Evolutionary conservation across 2,888 invertebrate genomes (phyloP).

Genomic region (Emmelina monodactyla): DNA sequence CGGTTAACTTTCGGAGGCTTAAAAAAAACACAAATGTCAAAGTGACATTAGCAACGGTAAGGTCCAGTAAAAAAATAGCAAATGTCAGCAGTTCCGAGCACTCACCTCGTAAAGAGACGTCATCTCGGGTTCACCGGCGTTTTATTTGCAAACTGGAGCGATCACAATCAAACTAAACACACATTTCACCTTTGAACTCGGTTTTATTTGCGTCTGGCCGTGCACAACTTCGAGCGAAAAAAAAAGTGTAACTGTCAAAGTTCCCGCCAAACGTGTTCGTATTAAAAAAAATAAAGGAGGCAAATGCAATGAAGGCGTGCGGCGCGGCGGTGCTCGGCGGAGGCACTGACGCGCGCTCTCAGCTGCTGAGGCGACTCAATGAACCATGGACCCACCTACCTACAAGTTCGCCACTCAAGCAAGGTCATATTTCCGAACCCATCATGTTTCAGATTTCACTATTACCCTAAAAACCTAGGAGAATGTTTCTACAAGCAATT

Average conservation of each 20-base stretch:
- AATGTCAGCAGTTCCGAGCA: slow-evolving; percentile 54
- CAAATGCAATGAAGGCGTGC: slow-evolving; percentile 21
- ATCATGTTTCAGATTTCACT: slow-evolving; percentile 40
- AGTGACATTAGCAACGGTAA: slow-evolving; percentile 16
- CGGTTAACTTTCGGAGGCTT: neutral
- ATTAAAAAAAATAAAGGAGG: slow-evolving; percentile 29
- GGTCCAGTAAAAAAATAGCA: slow-evolving; percentile 42
- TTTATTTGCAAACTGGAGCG: slow-evolving; percentile 34
- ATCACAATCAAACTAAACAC: slow-evolving; percentile 45
- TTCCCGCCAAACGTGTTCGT: slow-evolving; percentile 38
- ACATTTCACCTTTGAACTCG: slow-evolving; percentile 34
- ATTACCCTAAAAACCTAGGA: slow-evolving; percentile 35
- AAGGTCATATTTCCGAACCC: slow-evolving; percentile 57
- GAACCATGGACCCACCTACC: too few species aligned
- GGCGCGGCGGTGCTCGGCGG: slow-evolving; percentile 37
- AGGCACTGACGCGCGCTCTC: slow-evolving; percentile 36
- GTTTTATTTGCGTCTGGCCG: neutral
- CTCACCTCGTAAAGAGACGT: slow-evolving; percentile 61
- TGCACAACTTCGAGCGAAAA: slow-evolving; percentile 1
- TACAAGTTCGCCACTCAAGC: slow-evolving; percentile 48
- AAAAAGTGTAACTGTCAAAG: slow-evolving; percentile 31
- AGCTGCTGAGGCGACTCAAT: slow-evolving; percentile 59
- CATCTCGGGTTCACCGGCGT: slow-evolving; percentile 35
- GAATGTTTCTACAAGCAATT: neutral
- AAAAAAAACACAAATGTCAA: slow-evolving; percentile 10